A percentile compares a stretch with the other conserved stretches of the same genome.
Evolutionary conservation across 2,113 vertebrate species (phyloP).

Genomic region (Circaetus cinerascens): DNA sequence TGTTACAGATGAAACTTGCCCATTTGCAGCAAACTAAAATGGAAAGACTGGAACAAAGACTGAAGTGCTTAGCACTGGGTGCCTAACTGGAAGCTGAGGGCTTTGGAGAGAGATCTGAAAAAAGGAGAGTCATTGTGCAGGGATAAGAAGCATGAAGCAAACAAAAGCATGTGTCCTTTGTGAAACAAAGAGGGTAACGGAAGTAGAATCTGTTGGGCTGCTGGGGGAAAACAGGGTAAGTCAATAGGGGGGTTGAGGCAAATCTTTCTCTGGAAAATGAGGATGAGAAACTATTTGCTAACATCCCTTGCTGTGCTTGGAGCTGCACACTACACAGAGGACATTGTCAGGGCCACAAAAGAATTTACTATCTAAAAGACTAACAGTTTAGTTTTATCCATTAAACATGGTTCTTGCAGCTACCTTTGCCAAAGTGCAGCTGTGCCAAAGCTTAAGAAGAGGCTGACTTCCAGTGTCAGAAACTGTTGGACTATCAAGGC

Average conservation of each 20-base stretch:
- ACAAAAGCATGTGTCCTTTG: constrained; percentile 42
- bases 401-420: neutral
- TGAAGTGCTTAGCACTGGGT: neutral
- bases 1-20: neutral
- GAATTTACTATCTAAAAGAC: neutral
- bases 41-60: constrained; percentile 5
- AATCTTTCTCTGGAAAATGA: neutral
- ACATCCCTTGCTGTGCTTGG: neutral
- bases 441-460: neutral
- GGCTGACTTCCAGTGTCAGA: neutral
- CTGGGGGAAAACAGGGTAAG: neutral
- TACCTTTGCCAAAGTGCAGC: neutral
- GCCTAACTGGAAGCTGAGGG: constrained; percentile 12
- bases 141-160: constrained; percentile 59
- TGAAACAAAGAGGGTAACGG: constrained; percentile 16
- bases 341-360: neutral
- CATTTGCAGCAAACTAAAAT: constrained; percentile 5
- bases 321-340: neutral
- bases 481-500: neutral
- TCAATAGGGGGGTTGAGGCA: neutral
- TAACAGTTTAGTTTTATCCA: neutral
- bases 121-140: constrained; percentile 31
- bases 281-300: neutral
- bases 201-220: constrained; percentile 16
- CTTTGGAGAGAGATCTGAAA: constrained; percentile 53